Conservation (phyloP, 2,113 vertebrate species). For the Notarius lentiginosus region DNA sequence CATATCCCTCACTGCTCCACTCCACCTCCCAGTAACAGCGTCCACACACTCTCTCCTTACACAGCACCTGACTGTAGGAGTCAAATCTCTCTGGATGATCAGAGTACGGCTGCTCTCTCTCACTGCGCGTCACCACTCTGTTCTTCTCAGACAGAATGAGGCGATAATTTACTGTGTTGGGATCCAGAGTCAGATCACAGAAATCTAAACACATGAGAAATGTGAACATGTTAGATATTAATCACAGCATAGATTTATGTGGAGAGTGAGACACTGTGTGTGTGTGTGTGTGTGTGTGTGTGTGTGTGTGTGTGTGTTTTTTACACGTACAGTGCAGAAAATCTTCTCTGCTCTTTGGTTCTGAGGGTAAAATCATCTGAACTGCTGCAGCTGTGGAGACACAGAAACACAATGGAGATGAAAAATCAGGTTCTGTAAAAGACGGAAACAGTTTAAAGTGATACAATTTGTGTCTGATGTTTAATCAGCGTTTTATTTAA, state of each 20-base stretch:
- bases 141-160: conserved; percentile 13
- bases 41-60: conserved; percentile 13
- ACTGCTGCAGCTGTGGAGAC: too few species aligned
- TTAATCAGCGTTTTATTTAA: too few species aligned
- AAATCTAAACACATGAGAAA: conserved; percentile 13
- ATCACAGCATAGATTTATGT: too few species aligned
- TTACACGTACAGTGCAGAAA: too few species aligned
- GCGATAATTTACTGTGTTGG: not conserved
- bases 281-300: not conserved
- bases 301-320: too few species aligned
- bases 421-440: too few species aligned
- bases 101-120: not conserved
- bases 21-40: conserved; percentile 30
- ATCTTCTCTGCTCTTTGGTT: too few species aligned
- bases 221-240: too few species aligned
- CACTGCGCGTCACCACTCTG: not conserved
- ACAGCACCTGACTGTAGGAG: not conserved
- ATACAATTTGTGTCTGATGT: too few species aligned
- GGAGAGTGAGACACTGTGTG: not conserved
- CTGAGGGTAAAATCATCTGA: too few species aligned
- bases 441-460: too few species aligned
- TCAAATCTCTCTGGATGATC: conserved; percentile 34
- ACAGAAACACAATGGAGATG: too few species aligned
- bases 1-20: not conserved
- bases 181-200: conserved; percentile 30